A percentile compares a stretch with the other conserved stretches of the same genome.
Evolutionary conservation across 2,888 invertebrate species (phyloP).

Genomic region (Odiellus spinosus): DNA sequence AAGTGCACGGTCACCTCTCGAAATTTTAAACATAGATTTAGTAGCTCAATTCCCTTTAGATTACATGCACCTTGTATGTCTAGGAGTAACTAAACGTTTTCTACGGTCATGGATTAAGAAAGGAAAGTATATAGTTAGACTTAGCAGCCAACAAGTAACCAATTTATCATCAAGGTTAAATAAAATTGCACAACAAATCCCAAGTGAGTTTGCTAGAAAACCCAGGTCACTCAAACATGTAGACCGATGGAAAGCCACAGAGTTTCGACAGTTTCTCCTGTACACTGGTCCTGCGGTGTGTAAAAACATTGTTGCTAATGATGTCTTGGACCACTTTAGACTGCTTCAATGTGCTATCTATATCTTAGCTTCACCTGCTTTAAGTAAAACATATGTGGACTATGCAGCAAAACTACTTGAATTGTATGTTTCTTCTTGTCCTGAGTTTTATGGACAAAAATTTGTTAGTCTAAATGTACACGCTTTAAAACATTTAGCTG

Average conservation of each 20-base stretch:
- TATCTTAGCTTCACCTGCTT: too few relatives aligned
- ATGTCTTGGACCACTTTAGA: conserved; percentile 20
- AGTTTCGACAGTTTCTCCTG: conserved; percentile 22
- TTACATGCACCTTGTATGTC: conserved; percentile 25
- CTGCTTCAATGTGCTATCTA: too few relatives aligned
- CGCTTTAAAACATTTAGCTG: background rate
- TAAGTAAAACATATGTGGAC: too few relatives aligned
- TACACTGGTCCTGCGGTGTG: conserved; percentile 24
- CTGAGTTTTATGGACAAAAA: background rate
- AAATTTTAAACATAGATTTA: conserved; percentile 15
- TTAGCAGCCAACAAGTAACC: too few relatives aligned
- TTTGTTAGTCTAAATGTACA: conserved; percentile 1
- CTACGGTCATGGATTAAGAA: conserved; percentile 12
- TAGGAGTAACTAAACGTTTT: conserved; percentile 22
- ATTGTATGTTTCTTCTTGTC: background rate
- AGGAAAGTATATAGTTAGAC: background rate
- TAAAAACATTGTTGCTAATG: conserved; percentile 12
- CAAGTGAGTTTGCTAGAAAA: conserved; percentile 18
- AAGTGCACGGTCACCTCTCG: conserved; percentile 11
- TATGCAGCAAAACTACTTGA: too few relatives aligned
- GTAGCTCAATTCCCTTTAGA: conserved; percentile 23
- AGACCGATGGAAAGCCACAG: conserved; percentile 25
- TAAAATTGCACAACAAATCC: background rate
- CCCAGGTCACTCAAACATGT: conserved; percentile 22
- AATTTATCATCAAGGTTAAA: too few relatives aligned